phyloP scores from a whole-genome alignment of 2,113 vertebrate species.

The Phoenicopterus ruber region DNA sequence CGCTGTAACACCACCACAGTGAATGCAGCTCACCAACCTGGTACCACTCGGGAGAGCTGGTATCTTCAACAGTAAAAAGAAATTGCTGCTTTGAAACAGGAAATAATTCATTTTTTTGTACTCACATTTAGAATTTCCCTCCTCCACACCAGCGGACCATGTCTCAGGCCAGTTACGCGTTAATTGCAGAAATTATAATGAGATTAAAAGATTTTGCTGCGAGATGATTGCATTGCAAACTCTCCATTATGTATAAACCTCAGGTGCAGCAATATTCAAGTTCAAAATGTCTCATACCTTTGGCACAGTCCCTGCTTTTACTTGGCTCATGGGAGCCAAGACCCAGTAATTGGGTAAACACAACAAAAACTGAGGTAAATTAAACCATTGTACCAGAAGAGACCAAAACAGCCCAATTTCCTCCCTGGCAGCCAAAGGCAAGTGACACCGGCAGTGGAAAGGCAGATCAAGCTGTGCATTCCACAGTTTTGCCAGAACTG shows the following conservation, averaged over 20 bases:
- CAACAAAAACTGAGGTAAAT: slow-evolving; percentile 18
- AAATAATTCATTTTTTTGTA: not conserved
- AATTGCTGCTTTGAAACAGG: not conserved
- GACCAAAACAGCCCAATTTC: slow-evolving; percentile 20
- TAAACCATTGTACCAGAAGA: slow-evolving; percentile 32
- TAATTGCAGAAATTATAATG: not conserved
- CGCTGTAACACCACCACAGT: not conserved
- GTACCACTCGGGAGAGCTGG: not conserved
- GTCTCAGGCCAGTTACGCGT: not conserved
- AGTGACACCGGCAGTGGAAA: not conserved
- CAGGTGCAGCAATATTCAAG: not conserved
- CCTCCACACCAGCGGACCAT: not conserved
- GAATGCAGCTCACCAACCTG: not conserved
- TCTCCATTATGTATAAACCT: not conserved
- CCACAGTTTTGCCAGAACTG: not conserved
- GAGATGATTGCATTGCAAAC: not conserved
- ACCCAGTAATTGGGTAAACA: slow-evolving; percentile 14
- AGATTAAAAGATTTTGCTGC: not conserved
- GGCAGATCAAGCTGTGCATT: not conserved
- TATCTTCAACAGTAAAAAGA: not conserved
- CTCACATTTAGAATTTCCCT: not conserved
- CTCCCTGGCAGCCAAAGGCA: slow-evolving; percentile 14
- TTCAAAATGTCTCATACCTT: not conserved
- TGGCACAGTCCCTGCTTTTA: not conserved
- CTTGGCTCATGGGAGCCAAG: not conserved